These are phyloP conservation scores for Scrobipalpa costella DNA, from an alignment of 2,888 invertebrate genomes.

Conservation along the genomic window DNA sequence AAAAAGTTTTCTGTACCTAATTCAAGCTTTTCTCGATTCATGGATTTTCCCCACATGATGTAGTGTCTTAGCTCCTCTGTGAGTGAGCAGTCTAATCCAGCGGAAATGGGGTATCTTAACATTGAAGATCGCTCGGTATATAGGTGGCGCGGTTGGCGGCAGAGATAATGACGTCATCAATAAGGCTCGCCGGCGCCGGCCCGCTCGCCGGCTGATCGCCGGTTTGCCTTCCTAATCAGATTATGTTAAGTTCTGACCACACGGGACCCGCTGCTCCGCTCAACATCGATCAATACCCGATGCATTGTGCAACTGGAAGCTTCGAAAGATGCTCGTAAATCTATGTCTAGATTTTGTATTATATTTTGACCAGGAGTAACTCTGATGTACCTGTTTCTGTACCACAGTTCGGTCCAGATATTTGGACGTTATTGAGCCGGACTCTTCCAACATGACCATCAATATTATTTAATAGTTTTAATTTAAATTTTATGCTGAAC, in stretches of 20 bases:
- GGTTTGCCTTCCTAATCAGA: slow-evolving; percentile 45
- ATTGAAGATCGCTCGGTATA: slow-evolving; percentile 26
- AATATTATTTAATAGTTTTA: too few relatives aligned
- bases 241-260: slow-evolving; percentile 45
- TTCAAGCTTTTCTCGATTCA: neutral
- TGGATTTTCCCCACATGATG: neutral
- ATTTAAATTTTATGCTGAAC: too few relatives aligned
- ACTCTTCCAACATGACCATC: too few relatives aligned
- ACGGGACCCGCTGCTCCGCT: slow-evolving; percentile 36
- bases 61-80: neutral
- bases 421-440: too few relatives aligned
- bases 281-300: slow-evolving; percentile 37
- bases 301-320: slow-evolving; percentile 19
- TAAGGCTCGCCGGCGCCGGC: slow-evolving; percentile 29
- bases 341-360: slow-evolving; percentile 12
- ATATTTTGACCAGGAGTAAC: neutral
- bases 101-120: slow-evolving; percentile 27
- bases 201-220: slow-evolving; percentile 24
- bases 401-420: neutral
- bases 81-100: slow-evolving; percentile 14
- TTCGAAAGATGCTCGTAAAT: slow-evolving; percentile 14
- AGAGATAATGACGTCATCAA: slow-evolving; percentile 38
- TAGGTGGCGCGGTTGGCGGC: slow-evolving; percentile 26
- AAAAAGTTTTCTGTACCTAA: too few relatives aligned
- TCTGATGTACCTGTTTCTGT: neutral